Percentiles rank a stretch among this genome's conserved stretches.
Conservation (phyloP, 1,140 invertebrate species). For the Rhopalosiphum padi region DNA sequence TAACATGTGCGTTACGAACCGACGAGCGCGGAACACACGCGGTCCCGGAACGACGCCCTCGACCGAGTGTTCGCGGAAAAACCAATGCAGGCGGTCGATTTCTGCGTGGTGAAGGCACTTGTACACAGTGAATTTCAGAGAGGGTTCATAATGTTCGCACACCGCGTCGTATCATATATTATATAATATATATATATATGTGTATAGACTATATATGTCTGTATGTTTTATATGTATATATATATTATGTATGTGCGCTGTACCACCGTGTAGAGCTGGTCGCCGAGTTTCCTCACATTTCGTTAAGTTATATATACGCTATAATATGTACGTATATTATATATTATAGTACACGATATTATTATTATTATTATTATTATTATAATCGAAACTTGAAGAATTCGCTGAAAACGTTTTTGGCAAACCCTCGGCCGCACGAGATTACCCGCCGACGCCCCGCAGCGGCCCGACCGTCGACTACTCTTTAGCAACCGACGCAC, state of each 20-base stretch:
- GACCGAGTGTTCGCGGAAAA: not conserved
- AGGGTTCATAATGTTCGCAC: not conserved
- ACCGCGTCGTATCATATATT: not conserved
- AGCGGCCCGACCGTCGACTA: not conserved
- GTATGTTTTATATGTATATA: not conserved
- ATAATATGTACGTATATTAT: not conserved
- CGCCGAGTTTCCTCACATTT: not conserved
- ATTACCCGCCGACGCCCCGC: not conserved
- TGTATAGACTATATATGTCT: too few species aligned
- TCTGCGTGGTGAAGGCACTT: not conserved
- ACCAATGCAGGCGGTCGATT: not conserved
- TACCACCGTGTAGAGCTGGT: too few species aligned
- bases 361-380: too few species aligned
- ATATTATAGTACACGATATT: not conserved
- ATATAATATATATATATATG: not conserved
- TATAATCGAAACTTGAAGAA: constrained; percentile 20
- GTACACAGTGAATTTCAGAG: not conserved
- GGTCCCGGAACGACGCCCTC: not conserved
- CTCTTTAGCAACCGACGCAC: not conserved
- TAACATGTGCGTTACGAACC: too few species aligned
- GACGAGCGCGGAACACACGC: too few species aligned
- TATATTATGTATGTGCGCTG: not conserved
- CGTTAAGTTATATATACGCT: not conserved
- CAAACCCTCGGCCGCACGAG: not conserved
- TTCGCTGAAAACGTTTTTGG: constrained; percentile 35